Base-by-base conservation (phyloP, 1,140 invertebrate genomes). In the Drosophila neocordata region DNA sequence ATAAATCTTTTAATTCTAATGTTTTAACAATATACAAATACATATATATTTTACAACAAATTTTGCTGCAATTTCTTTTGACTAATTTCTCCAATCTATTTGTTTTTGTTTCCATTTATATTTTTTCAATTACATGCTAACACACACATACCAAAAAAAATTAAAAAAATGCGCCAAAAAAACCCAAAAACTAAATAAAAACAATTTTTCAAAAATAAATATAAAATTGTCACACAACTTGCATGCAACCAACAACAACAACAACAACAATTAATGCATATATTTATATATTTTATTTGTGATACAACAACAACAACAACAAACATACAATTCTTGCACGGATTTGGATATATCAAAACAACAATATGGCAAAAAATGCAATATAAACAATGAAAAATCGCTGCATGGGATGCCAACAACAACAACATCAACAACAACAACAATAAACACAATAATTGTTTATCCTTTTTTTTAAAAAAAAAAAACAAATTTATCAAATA, bases 111-210 rank as follows among this genome's bases (percentile, higher is more conserved):
- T 74, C 24, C 41, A 72, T 72, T 65, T 67, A 67, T 69, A 68
- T 79, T 66, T 79, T 67, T 73, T 72, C 73, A 69, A 81, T 87
- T 89, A 87, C 89, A 90, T 90, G 89, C 89, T 80, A 69, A 85
- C 89, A 76, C 61, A 68, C 59, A 61, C 44, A 77, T 53, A 71
- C 64, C 79, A 83, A 76, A 61, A 69, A 59, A 68, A 52, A 72
- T 61, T 4, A 24, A 24, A 24, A 24, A 2, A 24, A 24, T 2
- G 65, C 73, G 69, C 38, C 51, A 66, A 73, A 59, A 57, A 58
- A 51, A 52, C 4, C 24, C 1, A 24, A 24, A 24, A 24, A 24
- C 24, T 4, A 24, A 24, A 24, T 24, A 24, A 24, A 24, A 24
- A 24, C 24, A 24, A 24, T 24, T 24, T 24, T 24, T 4, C 68